Evolutionary conservation across 92 coral and sea anemone genomes (phyloP).

Genomic region (Palythoa heliodiscus): DNA sequence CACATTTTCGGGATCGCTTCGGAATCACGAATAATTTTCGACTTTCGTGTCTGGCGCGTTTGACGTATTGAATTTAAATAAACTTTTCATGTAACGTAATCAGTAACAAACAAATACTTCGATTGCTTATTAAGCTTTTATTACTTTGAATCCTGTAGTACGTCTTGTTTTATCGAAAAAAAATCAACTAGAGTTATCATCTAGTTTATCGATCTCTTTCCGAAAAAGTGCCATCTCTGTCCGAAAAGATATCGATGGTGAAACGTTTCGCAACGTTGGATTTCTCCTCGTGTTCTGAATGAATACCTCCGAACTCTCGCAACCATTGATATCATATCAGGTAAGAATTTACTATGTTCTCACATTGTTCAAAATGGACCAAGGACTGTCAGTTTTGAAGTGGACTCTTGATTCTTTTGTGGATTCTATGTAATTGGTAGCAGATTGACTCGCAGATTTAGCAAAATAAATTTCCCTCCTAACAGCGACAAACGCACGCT

Average conservation of each 20-base stretch:
- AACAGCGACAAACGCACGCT: constrained; percentile 58
- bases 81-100: constrained; percentile 36
- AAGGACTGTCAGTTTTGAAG: constrained; percentile 35
- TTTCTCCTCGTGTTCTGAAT: constrained; percentile 1
- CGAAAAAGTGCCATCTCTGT: constrained; percentile 28
- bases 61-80: constrained; percentile 30
- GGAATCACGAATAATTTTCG: constrained; percentile 11
- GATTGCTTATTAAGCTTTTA: constrained; percentile 27
- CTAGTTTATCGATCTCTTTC: constrained; percentile 14
- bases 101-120: constrained; percentile 36
- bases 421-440: constrained; percentile 35
- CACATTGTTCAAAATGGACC: not conserved
- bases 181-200: constrained; percentile 22
- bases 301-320: constrained; percentile 6
- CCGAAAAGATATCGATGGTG: constrained; percentile 29
- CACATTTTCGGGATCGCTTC: constrained; percentile 12
- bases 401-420: constrained; percentile 34
- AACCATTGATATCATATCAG: not conserved
- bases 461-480: constrained; percentile 54
- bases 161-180: constrained; percentile 23
- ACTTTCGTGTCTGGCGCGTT: constrained; percentile 23
- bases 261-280: constrained; percentile 26
- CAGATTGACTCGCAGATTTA: constrained; percentile 52
- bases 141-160: constrained; percentile 24
- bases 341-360: too few relatives aligned